phyloP scores from a whole-genome alignment of 2,113 vertebrate genomes.

The Myxocyprinus asiaticus region DNA sequence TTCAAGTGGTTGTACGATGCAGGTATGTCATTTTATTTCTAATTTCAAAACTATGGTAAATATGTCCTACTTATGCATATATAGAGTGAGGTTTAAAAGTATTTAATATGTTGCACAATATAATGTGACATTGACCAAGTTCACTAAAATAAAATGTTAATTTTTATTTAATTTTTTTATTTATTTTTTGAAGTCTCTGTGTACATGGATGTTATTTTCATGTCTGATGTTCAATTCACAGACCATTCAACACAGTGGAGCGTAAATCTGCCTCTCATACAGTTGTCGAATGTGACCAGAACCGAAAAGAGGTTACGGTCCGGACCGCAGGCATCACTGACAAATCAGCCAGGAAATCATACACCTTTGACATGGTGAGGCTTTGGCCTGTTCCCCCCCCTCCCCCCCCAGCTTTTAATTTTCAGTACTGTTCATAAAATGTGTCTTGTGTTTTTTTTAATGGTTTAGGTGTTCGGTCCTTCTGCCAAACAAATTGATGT shows the following conservation, averaged over 20 bases:
- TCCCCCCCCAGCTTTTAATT: neutral
- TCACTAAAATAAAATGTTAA: no score
- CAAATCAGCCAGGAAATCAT: slow-evolving; percentile 87
- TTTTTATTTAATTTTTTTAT: no score
- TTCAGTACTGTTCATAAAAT: neutral
- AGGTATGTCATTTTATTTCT: slow-evolving; percentile 72
- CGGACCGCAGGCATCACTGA: slow-evolving; percentile 83
- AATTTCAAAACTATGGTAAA: neutral
- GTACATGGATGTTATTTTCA: no score
- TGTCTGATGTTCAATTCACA: slow-evolving; percentile 62
- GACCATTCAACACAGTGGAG: slow-evolving; percentile 88
- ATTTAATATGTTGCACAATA: no score
- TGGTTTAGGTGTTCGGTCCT: slow-evolving; percentile 86
- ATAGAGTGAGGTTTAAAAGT: no score
- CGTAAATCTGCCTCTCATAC: slow-evolving; percentile 79
- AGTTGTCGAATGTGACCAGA: slow-evolving; percentile 85
- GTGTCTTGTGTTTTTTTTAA: neutral
- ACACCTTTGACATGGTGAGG: slow-evolving; percentile 95
- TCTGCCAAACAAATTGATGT: slow-evolving; percentile 98
- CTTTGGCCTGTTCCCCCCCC: neutral
- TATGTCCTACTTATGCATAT: no score
- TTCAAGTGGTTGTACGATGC: slow-evolving; percentile 95
- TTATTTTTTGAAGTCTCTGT: no score
- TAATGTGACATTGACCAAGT: no score
- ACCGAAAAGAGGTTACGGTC: slow-evolving; percentile 84